Percentiles rank a stretch among this genome's conserved stretches.
Evolutionary conservation across 2,113 vertebrate genomes (phyloP).

Genomic region (Gobius niger): DNA sequence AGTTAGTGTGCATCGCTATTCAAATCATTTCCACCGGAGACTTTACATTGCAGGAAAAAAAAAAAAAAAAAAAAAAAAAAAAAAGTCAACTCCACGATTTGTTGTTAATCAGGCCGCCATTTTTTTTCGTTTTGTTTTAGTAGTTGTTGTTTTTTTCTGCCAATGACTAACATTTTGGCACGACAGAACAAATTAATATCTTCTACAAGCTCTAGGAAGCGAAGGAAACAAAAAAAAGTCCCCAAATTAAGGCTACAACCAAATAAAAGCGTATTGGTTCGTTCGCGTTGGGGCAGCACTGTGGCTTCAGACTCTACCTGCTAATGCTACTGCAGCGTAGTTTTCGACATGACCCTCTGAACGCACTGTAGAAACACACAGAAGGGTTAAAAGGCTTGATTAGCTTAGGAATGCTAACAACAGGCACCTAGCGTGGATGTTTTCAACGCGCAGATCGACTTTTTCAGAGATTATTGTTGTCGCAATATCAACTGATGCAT

Average conservation of each 20-base stretch:
- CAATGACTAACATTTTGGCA: conserved; percentile 49
- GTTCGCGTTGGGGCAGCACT: conserved; percentile 29
- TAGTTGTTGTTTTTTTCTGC: conserved; percentile 30
- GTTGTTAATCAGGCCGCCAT: background rate
- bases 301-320: conserved; percentile 41
- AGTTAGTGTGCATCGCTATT: conserved; percentile 47
- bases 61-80: conserved; percentile 58
- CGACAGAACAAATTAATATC: too few relatives aligned
- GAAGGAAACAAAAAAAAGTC: conserved; percentile 30
- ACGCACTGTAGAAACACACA: too few relatives aligned
- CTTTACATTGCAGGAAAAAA: conserved; percentile 17
- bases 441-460: background rate
- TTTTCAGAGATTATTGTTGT: background rate
- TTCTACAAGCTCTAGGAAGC: conserved; percentile 11
- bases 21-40: conserved; percentile 28
- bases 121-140: conserved; percentile 3
- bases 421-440: background rate
- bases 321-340: conserved; percentile 39
- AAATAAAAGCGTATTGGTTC: conserved; percentile 48
- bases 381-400: too few relatives aligned
- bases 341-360: conserved; percentile 22
- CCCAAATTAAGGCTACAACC: conserved; percentile 65
- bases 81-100: conserved; percentile 22
- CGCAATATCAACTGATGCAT: too few relatives aligned
- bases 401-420: background rate